Base-by-base conservation (phyloP, 2,113 vertebrate species). In the Gadus macrocephalus region DNA sequence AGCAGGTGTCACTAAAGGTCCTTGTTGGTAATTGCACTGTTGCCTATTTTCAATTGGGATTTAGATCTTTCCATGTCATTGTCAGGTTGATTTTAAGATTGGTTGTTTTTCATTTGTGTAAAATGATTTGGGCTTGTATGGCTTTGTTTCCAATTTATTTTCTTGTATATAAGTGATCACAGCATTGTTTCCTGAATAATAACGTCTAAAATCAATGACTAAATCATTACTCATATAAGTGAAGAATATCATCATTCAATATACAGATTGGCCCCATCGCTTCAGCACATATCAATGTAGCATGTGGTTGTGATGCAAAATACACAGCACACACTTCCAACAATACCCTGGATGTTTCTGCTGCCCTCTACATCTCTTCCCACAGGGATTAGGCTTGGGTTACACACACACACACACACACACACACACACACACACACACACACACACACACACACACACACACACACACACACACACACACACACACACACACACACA, bases 1-100 rank as follows among this genome's bases (percentile, higher is more conserved):
- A 89, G 80, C 72, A 89, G 87, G 77, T 83, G 90, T 84, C 88
- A 84, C 70, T 75, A 31, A 77, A 38, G 69, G 42, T 49, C 42
- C 42, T 49, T 14, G 42, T 49, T 9, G 8, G 8, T 49, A 9
- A 49, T 49, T 49, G 12, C 42, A 49, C 1, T 49, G 42, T 49
- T 49, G 12, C 9, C 42, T 9, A 14, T 49, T 49, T 14, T 49
- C 42, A 12, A 9, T 9, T 12, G 42, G 42, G 42, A 1, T 49
- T 49, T 49, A 49, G 42, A 49, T 49, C 42, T 8, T 49, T 14
- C 12, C 42, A 9, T 17, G 69, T 66, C 56, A 63, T 2, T 14
- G 3, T 3, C 15, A 53, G 2, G 9, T 2, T 59, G 27, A 68
- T 58, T 49, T 42, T 49, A 49, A 14, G 8, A 12, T 8, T 49